Evolutionary conservation across 2,797 vertebrate species (phyloP).

Genomic region (Artibeus lituratus): DNA sequence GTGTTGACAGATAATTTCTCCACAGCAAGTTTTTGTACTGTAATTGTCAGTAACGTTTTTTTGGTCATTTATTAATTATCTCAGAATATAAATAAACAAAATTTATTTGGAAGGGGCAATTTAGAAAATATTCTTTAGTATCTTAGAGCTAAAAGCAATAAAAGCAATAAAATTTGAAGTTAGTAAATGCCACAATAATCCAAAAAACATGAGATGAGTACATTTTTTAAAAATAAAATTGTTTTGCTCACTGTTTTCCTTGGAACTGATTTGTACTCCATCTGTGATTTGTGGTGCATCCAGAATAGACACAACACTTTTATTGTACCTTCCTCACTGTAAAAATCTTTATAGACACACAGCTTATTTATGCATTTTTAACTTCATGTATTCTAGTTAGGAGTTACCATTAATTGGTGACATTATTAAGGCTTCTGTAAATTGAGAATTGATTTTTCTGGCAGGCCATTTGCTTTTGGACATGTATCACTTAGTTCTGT

Average conservation of each 20-base stretch:
- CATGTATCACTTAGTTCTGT: not conserved
- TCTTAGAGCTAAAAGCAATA: conserved; percentile 27
- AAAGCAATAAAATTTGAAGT: not conserved
- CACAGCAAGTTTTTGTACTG: conserved; percentile 13
- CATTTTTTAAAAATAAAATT: not conserved
- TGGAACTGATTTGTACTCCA: not conserved
- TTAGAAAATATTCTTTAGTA: conserved; percentile 36
- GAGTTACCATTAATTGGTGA: not conserved
- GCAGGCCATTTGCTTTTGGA: not conserved
- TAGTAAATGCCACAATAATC: conserved; percentile 25
- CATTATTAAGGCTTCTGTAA: not conserved
- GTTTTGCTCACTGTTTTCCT: conserved; percentile 25
- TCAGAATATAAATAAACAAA: conserved; percentile 8
- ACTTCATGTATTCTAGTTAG: not conserved
- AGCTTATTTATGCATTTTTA: not conserved
- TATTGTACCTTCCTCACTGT: not conserved
- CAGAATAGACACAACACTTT: conserved; percentile 11
- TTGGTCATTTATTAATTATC: not conserved
- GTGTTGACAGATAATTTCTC: not conserved
- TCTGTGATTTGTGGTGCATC: not conserved
- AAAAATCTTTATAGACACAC: not conserved
- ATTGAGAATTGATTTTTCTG: not conserved
- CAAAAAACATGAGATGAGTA: not conserved
- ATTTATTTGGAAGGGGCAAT: not conserved
- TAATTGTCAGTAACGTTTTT: not conserved